Evolutionary conservation across 1,140 invertebrate genomes (phyloP).

Genomic region (Drosophila pandora): DNA sequence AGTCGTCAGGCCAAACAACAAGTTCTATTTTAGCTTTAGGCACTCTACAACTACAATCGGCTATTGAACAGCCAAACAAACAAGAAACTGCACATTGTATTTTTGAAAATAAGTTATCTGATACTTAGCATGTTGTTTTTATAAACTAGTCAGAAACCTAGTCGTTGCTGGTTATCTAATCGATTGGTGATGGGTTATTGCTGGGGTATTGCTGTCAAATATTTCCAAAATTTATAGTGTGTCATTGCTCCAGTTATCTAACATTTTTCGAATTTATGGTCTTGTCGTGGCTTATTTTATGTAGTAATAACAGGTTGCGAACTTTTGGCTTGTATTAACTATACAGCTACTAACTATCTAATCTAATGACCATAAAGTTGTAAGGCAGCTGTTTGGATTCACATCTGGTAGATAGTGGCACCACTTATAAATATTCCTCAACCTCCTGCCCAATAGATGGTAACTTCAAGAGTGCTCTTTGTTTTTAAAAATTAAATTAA

Average conservation of each 20-base stretch:
- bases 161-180: slow-evolving; percentile 24
- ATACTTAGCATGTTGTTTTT: slow-evolving; percentile 26
- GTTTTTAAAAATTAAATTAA: not conserved
- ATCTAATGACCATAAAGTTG: not conserved
- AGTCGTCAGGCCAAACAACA: slow-evolving; percentile 25
- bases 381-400: not conserved
- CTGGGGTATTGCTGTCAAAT: not conserved
- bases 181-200: not conserved
- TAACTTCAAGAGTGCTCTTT: not conserved
- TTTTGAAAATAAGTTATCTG: slow-evolving; percentile 25
- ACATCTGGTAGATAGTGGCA: no score
- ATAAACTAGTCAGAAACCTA: slow-evolving; percentile 37
- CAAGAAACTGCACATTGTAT: slow-evolving; percentile 31
- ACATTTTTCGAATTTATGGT: slow-evolving; percentile 6
- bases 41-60: slow-evolving; percentile 6
- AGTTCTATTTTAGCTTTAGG: slow-evolving; percentile 38
- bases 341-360: not conserved
- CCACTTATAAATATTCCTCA: no score
- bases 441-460: no score
- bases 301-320: not conserved
- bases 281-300: not conserved
- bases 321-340: not conserved
- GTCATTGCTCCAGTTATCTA: not conserved
- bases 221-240: not conserved
- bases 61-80: slow-evolving; percentile 29